These are phyloP conservation scores for Grallaria varia DNA, from an alignment of 2,113 vertebrate species.

Conservation along the genomic window DNA sequence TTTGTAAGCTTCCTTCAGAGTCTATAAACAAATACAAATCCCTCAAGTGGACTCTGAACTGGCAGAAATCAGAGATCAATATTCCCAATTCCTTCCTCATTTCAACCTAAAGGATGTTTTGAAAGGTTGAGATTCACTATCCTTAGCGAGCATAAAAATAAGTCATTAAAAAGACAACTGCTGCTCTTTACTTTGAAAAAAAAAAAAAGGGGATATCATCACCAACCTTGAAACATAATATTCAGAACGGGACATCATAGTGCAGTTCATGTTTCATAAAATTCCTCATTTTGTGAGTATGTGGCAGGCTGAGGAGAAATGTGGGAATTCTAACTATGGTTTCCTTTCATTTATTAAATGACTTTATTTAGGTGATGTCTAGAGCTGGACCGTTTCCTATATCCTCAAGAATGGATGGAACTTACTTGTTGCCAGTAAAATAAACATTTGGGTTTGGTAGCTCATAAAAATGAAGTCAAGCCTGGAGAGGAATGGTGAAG, in stretches of 20 bases:
- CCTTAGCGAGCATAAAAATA: background rate
- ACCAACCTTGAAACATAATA: slow-evolving; percentile 39
- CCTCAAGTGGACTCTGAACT: background rate
- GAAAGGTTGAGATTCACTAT: background rate
- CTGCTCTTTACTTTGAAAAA: background rate
- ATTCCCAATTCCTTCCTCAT: background rate
- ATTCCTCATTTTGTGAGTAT: background rate
- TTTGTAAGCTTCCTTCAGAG: background rate
- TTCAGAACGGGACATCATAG: background rate
- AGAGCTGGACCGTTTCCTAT: background rate
- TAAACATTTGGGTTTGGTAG: slow-evolving; percentile 16
- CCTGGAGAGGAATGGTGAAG: slow-evolving; percentile 19
- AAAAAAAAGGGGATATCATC: background rate
- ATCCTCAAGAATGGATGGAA: slow-evolving; percentile 3
- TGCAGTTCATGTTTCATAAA: slow-evolving; percentile 35
- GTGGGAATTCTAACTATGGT: background rate
- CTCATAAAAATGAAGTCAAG: slow-evolving; percentile 26
- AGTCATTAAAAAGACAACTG: background rate
- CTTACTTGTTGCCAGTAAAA: slow-evolving; percentile 9
- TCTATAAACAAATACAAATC: background rate
- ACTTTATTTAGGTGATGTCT: slow-evolving; percentile 28
- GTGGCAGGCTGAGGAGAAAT: background rate
- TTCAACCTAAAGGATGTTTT: background rate
- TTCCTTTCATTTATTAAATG: slow-evolving; percentile 47
- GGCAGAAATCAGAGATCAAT: background rate